A percentile compares a stretch with the other conserved stretches of the same genome.
phyloP scores from a whole-genome alignment of 2,797 vertebrate species.

The Hydrolagus colliei region DNA sequence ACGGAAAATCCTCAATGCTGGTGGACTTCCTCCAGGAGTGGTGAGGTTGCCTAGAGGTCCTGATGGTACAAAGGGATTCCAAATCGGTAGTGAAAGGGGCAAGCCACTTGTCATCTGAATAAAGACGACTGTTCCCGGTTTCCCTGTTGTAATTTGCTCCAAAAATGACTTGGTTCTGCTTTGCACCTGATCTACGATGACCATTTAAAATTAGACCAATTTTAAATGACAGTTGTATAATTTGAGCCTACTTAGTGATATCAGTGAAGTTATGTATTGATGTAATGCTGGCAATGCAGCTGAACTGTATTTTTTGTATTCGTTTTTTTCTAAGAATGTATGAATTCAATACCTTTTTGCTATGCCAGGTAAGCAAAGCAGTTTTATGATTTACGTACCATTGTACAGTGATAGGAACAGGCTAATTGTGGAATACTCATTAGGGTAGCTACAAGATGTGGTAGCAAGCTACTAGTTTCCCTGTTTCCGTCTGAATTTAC shows the following conservation, averaged over 20 bases:
- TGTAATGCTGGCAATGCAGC: neutral
- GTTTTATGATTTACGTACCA: neutral
- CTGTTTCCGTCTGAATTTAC: neutral
- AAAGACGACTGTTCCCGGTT: neutral
- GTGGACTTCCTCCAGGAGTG: slow-evolving; percentile 78
- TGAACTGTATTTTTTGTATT: neutral
- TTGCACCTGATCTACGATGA: neutral
- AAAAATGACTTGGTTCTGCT: neutral
- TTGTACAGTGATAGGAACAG: neutral
- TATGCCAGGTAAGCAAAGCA: neutral
- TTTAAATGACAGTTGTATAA: neutral
- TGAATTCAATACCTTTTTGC: neutral
- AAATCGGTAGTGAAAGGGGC: slow-evolving; percentile 59
- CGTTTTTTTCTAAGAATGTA: neutral
- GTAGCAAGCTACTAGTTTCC: neutral
- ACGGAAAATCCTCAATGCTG: slow-evolving; percentile 77
- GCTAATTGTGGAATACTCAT: neutral
- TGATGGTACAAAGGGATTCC: slow-evolving; percentile 87
- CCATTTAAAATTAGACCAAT: slow-evolving; percentile 1
- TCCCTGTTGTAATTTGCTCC: neutral
- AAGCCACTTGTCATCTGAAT: slow-evolving; percentile 59
- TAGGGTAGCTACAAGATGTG: neutral
- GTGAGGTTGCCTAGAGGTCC: slow-evolving; percentile 81
- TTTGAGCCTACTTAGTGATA: neutral
- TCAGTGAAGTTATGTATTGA: neutral